Percentiles rank a stretch among this genome's conserved stretches.
These are phyloP conservation scores for Perccottus glenii DNA, from an alignment of 2,113 vertebrate species.

Conservation along the genomic window DNA sequence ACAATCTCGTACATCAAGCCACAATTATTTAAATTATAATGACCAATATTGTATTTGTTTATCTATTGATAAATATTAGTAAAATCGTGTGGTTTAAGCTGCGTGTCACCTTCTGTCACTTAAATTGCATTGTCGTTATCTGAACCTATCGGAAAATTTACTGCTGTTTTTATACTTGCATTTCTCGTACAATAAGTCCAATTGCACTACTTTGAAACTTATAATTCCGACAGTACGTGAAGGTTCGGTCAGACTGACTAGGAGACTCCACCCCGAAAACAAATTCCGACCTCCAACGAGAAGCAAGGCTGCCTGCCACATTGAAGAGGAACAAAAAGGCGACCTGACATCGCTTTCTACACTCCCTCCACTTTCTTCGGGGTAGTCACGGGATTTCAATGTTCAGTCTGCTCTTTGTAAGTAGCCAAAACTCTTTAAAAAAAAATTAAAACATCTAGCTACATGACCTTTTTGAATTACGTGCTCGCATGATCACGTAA, in stretches of 20 bases:
- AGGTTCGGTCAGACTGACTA: constrained; percentile 11
- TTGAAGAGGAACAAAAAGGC: constrained; percentile 79
- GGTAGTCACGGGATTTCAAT: constrained; percentile 85
- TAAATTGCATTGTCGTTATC: no score
- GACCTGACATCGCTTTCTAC: constrained; percentile 66
- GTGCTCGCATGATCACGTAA: not conserved
- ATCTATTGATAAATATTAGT: not conserved
- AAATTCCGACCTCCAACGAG: constrained; percentile 56
- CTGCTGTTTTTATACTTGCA: not conserved
- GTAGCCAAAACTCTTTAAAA: constrained; percentile 39
- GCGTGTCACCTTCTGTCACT: not conserved
- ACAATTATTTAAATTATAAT: not conserved
- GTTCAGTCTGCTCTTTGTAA: constrained; percentile 83
- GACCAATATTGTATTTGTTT: not conserved
- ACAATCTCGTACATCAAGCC: not conserved
- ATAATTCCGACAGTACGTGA: constrained; percentile 35
- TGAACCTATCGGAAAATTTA: not conserved
- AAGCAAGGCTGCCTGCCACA: constrained; percentile 70
- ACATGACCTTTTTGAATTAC: not conserved
- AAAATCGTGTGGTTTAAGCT: not conserved
- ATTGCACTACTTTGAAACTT: not conserved
- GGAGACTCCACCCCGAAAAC: constrained; percentile 69
- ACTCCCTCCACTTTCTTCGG: constrained; percentile 80
- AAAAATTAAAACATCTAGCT: no score
- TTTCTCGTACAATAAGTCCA: no score